Evolutionary conservation across 2,888 invertebrate species (phyloP), one percentile per base, ranked within the genome.

Genomic region (Xanthia togata): DNA sequence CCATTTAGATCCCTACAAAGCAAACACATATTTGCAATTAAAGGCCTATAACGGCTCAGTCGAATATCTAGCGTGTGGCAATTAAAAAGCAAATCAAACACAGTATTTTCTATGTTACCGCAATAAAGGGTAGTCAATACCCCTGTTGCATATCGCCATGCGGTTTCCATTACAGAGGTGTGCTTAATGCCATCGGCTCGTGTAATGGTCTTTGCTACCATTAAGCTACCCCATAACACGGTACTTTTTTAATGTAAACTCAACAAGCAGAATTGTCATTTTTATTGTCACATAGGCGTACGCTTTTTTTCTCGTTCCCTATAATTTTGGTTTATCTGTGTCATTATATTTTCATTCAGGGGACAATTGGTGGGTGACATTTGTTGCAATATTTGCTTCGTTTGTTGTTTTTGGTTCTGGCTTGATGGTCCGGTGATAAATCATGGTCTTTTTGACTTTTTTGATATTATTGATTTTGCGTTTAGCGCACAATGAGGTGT

Each of bases 141-240:
- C 92, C 93, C 91, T 91, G 92, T 92, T 93, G 92, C 93, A 94
- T 92, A 93, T 90, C 83, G 89, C 90, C 92, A 91, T 93, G 94
- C 90, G 94, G 94, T 93, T 94, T 93, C 93, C 94, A 95, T 95
- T 93, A 94, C 93, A 90, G 92, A 94, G 93, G 95, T 94, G 93
- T 93, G 91, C 89, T 93, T 94, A 94, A 94, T 91, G 90, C 91
- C 93, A 94, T 93, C 91, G 92, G 93, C 89, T 91, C 88, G 84
- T 89, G 90, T 95, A 95, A 96, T 95, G 94, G 93, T 92, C 93
- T 93, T 91, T 89, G 88, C 90, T 89, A 88, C 95, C 94, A 95
- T 96, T 96, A 96, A 90, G 87, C 88, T 88, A 91, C 95, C 95
- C 94, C 92, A 68, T 35, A 68, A 89, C 91, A 91, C 89, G 90